Base-by-base conservation (phyloP, 2,113 vertebrate species). In the Pelmatolapia mariae region DNA sequence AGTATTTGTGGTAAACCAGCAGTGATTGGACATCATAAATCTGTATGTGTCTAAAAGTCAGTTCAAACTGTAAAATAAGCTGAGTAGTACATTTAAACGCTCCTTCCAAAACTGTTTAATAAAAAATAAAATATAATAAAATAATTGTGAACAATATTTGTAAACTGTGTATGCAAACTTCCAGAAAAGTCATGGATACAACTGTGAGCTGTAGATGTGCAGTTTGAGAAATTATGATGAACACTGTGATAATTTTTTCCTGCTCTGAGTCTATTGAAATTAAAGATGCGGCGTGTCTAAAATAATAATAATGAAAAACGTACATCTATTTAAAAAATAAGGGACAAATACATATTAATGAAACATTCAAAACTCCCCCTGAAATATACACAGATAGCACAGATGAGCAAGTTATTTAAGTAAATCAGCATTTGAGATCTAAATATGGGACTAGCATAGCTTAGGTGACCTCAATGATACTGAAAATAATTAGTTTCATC, bases 61-160 rank as follows among this genome's bases (percentile, higher is more conserved):
- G 50, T 10, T 52, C 4, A 1, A 52, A 52, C 0, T 52, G 50
- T n/a, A 52, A 52, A 52, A n/a, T 52, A 52, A 52, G 8, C 0
- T 0, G 18, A 52, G 18, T n/a, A 19, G 47, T 52, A 0, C 18
- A n/a, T 52, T n/a, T 52, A 52, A 52, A 52, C 18, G 4, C 19
- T 52, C 18, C 18, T 52, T 52, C 18, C 2, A n/a, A 52, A 52
- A 52, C 18, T 50, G 47, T 0, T 50, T 19, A 50, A 52, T 52
- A 52, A 52, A 52, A 50, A 50, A 52, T 50, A 19, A 50, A 47
- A 47, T 47, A 50, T 40, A 2, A 40, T 40, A 40, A 3, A 45
- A 6, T 45, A 3, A 52, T 52, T 52, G 0, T 52, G 50, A 52
- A 52, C 0, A 52, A 52, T n/a, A 52, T n/a, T n/a, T 52, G 50